Evolutionary conservation across 2,888 invertebrate species (phyloP).

Genomic region (Sphaerophoria taeniata): DNA sequence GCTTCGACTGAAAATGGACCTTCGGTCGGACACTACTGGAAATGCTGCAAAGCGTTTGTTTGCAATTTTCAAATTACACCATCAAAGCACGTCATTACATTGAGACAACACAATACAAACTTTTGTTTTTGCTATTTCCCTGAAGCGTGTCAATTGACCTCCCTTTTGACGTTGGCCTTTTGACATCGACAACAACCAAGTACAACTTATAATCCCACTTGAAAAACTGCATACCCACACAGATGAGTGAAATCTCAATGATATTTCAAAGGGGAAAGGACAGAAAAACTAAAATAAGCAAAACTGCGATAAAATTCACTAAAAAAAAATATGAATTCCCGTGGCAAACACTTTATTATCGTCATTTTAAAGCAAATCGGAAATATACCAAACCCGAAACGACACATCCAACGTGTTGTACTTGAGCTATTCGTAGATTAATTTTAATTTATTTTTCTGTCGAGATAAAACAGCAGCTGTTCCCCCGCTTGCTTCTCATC

Average conservation of each 20-base stretch:
- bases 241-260: slow-evolving; percentile 3
- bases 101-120: slow-evolving; percentile 5
- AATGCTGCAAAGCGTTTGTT: too few species aligned
- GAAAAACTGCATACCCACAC: neutral
- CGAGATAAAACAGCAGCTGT: slow-evolving; percentile 27
- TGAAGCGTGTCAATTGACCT: slow-evolving; percentile 9
- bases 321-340: slow-evolving; percentile 27
- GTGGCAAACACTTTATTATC: slow-evolving; percentile 42
- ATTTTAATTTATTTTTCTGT: slow-evolving; percentile 47
- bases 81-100: neutral
- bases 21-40: too few species aligned
- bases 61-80: too few species aligned
- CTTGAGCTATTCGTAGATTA: slow-evolving; percentile 15
- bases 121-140: neutral
- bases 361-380: slow-evolving; percentile 44
- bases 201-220: slow-evolving; percentile 2
- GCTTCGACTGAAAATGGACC: too few species aligned
- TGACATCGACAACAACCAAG: slow-evolving; percentile 14
- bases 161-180: slow-evolving; percentile 28
- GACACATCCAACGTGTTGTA: slow-evolving; percentile 13
- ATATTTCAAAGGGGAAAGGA: neutral
- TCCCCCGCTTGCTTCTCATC: neutral
- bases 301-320: slow-evolving; percentile 6
- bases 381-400: slow-evolving; percentile 34
- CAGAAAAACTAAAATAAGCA: too few species aligned